Percentiles rank a stretch among this genome's conserved stretches.
phyloP scores from a whole-genome alignment of 1,140 invertebrate species.

The Aphelenchoides avenae region DNA sequence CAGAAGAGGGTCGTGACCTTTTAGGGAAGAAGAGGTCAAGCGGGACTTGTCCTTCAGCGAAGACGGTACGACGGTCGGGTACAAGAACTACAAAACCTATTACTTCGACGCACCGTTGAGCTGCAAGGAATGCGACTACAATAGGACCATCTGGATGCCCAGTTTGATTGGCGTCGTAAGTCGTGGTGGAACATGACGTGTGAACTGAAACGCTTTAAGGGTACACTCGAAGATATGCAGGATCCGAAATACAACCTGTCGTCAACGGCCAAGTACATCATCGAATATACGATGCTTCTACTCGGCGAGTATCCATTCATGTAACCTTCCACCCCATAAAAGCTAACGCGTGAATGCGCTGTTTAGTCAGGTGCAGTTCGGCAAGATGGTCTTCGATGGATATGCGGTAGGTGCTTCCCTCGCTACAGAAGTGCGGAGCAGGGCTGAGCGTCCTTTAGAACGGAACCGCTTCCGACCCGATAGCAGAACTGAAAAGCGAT shows the following conservation, averaged over 20 bases:
- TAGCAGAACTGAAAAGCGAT: no score
- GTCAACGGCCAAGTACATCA: constrained; percentile 1
- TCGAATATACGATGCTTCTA: constrained; percentile 20
- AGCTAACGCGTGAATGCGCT: neutral
- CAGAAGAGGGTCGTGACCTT: no score
- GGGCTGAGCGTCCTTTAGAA: no score
- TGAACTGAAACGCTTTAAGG: constrained; percentile 10
- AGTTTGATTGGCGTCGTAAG: constrained; percentile 32
- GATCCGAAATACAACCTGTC: constrained; percentile 33
- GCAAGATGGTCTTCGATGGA: constrained; percentile 31
- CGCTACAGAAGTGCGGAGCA: no score
- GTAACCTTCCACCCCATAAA: constrained; percentile 9
- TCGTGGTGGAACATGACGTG: constrained; percentile 3
- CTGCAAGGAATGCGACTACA: constrained; percentile 29
- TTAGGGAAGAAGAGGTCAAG: constrained; percentile 37
- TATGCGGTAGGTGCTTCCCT: no score
- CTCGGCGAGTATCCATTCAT: constrained; percentile 35
- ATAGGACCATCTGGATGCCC: constrained; percentile 14
- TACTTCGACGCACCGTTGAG: constrained; percentile 11
- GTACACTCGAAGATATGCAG: constrained; percentile 24
- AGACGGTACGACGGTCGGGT: constrained; percentile 38
- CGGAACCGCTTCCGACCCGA: no score
- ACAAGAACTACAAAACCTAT: constrained; percentile 38
- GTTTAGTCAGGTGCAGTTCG: constrained; percentile 19
- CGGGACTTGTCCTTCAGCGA: constrained; percentile 40